Percentiles rank a stretch among this genome's conserved stretches.
Evolutionary conservation across 2,888 invertebrate genomes (phyloP).

Genomic region (Chrysotoxum bicinctum): DNA sequence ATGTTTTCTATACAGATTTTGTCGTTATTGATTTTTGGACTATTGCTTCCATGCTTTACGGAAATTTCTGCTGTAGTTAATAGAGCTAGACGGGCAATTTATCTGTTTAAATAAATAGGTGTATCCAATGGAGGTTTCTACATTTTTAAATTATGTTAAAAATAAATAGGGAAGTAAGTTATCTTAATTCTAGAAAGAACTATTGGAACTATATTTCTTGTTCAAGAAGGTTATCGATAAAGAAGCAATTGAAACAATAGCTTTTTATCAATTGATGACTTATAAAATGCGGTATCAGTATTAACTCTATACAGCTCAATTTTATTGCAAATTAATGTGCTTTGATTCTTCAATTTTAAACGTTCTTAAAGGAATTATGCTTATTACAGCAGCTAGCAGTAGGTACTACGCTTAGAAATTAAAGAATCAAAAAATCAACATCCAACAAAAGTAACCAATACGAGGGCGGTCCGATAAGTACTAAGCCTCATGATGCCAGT

Average conservation of each 20-base stretch:
- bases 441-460: too few species aligned
- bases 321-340: neutral
- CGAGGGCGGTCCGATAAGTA: too few species aligned
- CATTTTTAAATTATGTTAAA: neutral
- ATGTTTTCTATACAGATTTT: slow-evolving; percentile 15
- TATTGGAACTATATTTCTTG: neutral
- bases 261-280: too few species aligned
- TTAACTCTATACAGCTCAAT: neutral
- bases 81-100: neutral
- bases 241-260: neutral
- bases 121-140: neutral
- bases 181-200: neutral
- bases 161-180: neutral
- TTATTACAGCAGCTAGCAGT: too few species aligned
- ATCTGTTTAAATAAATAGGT: neutral
- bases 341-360: too few species aligned
- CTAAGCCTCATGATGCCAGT: too few species aligned
- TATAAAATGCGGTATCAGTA: too few species aligned
- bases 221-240: neutral
- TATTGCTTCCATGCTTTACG: neutral
- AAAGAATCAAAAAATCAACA: too few species aligned
- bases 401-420: too few species aligned
- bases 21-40: slow-evolving; percentile 13
- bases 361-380: too few species aligned
- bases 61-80: neutral